A percentile compares a stretch with the other conserved stretches of the same genome.
Conservation (phyloP, 2,888 invertebrate species). For the Eubasilissa splendida region DNA sequence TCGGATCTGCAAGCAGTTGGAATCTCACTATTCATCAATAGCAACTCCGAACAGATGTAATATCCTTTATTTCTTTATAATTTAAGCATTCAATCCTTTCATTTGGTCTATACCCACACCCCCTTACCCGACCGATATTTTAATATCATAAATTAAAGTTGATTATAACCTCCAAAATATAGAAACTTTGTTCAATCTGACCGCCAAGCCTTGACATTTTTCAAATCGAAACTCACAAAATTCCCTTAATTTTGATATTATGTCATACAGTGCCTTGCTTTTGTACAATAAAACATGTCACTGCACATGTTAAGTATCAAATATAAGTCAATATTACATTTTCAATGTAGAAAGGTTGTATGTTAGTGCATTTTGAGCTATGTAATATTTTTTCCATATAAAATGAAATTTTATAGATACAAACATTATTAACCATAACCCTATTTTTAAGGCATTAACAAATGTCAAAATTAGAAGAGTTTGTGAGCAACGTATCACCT, state of each 20-base stretch:
- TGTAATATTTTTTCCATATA: no score
- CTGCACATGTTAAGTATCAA: no score
- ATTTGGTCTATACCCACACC: background rate
- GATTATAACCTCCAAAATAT: constrained; percentile 36
- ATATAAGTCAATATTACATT: no score
- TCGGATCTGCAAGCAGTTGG: constrained; percentile 45
- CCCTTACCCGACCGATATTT: background rate
- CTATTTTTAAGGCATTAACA: no score
- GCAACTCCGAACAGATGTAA: constrained; percentile 53
- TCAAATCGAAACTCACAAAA: background rate
- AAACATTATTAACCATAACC: no score
- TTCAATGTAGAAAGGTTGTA: no score
- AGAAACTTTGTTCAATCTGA: background rate
- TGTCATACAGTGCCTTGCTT: no score
- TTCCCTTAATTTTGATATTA: background rate
- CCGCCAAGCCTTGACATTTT: background rate
- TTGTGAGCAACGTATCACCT: no score
- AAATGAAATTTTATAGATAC: no score
- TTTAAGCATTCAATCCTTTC: constrained; percentile 34
- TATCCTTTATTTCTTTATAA: constrained; percentile 25
- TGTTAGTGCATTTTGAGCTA: no score
- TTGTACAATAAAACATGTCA: no score
- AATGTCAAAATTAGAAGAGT: no score
- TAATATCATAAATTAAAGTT: background rate
- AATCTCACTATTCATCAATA: constrained; percentile 46